Evolutionary conservation across 2,797 vertebrate species (phyloP).

Genomic region (Caiman crocodilus): DNA sequence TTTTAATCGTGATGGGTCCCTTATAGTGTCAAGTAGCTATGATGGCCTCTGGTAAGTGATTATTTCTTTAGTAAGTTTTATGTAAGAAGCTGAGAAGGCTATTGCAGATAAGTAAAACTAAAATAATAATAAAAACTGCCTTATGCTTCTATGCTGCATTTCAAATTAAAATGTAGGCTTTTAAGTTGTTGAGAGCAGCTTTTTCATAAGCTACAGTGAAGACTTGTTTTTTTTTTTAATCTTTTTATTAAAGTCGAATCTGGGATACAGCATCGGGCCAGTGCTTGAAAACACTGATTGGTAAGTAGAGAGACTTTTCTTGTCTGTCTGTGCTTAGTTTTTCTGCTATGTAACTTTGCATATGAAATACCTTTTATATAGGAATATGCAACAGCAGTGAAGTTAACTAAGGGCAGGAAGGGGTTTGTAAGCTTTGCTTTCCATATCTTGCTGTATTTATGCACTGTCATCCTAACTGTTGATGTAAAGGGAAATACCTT

Average conservation of each 20-base stretch:
- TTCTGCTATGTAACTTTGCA: neutral
- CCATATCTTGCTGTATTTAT: neutral
- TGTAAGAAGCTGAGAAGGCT: no score
- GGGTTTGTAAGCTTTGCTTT: neutral
- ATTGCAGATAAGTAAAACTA: neutral
- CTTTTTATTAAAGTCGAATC: constrained; percentile 88
- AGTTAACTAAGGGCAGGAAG: neutral
- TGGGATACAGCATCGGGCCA: constrained; percentile 99
- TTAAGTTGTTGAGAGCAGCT: neutral
- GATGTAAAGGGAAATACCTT: neutral
- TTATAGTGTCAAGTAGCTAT: constrained; percentile 99
- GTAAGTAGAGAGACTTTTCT: constrained; percentile 80
- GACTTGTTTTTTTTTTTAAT: neutral
- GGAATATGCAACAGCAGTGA: neutral
- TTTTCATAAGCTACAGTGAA: neutral
- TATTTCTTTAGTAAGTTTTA: neutral
- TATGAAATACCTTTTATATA: no score
- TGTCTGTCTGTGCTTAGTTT: neutral
- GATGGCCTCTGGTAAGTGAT: constrained; percentile 94
- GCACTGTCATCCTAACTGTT: fast-evolving
- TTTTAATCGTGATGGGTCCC: constrained; percentile 97
- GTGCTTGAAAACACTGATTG: constrained; percentile 99
- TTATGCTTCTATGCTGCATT: neutral
- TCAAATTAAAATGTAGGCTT: neutral
- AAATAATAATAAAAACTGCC: neutral